phyloP scores from a whole-genome alignment of 2,888 invertebrate genomes.

The Helleia helle region DNA sequence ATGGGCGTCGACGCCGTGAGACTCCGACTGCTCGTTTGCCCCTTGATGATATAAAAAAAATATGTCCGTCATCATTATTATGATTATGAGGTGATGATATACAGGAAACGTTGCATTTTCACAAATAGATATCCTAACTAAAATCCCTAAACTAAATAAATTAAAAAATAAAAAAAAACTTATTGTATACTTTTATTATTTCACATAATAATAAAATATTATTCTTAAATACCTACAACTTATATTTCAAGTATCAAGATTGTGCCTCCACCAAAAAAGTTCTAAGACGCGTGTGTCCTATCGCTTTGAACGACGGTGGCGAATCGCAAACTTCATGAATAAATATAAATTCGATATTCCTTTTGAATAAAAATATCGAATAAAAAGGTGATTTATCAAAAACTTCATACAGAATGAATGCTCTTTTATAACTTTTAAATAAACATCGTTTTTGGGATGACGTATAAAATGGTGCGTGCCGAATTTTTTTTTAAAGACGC shows the following conservation, averaged over 20 bases:
- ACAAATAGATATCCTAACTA: too few relatives aligned
- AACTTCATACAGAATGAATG: constrained; percentile 46
- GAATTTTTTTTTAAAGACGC: constrained; percentile 41
- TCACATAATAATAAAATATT: too few relatives aligned
- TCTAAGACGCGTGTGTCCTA: constrained; percentile 47
- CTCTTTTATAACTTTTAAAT: constrained; percentile 68
- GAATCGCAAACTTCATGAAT: constrained; percentile 68
- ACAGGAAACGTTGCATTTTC: too few relatives aligned
- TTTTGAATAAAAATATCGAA: constrained; percentile 60
- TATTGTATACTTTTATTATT: too few relatives aligned
- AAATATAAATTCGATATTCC: constrained; percentile 68
- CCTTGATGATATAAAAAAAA: too few relatives aligned
- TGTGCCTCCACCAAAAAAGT: constrained; percentile 21
- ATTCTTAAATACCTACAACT: too few relatives aligned
- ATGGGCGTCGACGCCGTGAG: too few relatives aligned
- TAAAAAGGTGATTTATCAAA: constrained; percentile 71
- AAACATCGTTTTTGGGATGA: constrained; percentile 66
- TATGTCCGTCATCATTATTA: too few relatives aligned
- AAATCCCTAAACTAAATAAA: too few relatives aligned
- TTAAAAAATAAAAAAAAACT: too few relatives aligned
- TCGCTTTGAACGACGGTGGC: constrained; percentile 62
- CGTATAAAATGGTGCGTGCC: constrained; percentile 57
- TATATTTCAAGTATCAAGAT: constrained; percentile 26
- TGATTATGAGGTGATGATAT: too few relatives aligned
- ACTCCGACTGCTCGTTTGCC: too few relatives aligned